phyloP scores from a whole-genome alignment of 2,113 vertebrate species.

The Ardeotis arabs region DNA sequence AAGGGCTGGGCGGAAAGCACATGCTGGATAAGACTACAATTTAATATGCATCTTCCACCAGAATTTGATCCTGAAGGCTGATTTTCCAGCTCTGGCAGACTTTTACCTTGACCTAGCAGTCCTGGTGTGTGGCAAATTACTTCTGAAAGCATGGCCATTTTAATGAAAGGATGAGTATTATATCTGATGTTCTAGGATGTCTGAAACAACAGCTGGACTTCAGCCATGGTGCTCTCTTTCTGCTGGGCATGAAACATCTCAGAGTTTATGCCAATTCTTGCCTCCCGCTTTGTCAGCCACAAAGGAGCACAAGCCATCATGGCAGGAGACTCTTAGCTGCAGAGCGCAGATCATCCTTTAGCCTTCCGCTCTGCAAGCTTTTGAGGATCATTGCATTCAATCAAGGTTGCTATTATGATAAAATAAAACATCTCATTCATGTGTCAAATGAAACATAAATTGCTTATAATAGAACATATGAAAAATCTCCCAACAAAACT shows the following conservation, averaged over 20 bases:
- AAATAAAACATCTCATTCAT: neutral
- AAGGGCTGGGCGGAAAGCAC: neutral
- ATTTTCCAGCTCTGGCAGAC: neutral
- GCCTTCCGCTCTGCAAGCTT: neutral
- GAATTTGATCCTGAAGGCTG: neutral
- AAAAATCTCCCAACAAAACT: neutral
- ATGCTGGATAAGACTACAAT: neutral
- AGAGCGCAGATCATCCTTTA: neutral
- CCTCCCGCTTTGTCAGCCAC: neutral
- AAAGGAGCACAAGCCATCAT: neutral
- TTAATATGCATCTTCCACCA: neutral
- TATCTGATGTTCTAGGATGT: neutral
- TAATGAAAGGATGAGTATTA: neutral
- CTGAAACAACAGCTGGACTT: neutral
- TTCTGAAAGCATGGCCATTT: neutral
- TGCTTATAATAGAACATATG: neutral
- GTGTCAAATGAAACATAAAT: neutral
- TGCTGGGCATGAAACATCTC: neutral
- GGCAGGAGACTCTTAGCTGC: neutral
- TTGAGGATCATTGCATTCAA: neutral
- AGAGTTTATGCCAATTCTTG: neutral
- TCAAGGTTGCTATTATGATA: neutral
- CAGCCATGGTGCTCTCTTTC: neutral
- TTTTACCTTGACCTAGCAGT: neutral
- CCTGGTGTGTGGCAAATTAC: neutral